Evolutionary conservation across 2,797 vertebrate species (phyloP).

Genomic region (Carapus acus): DNA sequence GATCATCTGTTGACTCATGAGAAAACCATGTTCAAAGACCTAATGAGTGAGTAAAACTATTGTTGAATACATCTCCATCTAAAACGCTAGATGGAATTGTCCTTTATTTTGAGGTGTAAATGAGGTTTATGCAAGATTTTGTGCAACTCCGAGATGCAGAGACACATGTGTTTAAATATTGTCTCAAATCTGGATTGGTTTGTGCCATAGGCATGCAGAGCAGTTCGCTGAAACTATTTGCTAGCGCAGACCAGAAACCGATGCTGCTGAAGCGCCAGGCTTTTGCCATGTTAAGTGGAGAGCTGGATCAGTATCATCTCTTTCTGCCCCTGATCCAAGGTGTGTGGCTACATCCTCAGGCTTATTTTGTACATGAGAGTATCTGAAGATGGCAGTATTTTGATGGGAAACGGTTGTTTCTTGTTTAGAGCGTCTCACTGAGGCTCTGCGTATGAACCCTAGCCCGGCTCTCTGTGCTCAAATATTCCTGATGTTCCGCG

Average conservation of each 20-base stretch:
- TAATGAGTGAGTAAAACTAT: conserved; percentile 87
- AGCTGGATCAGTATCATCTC: conserved; percentile 92
- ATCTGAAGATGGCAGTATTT: not conserved
- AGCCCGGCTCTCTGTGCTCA: conserved; percentile 82
- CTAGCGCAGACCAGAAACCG: conserved; percentile 87
- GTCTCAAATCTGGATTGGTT: not conserved
- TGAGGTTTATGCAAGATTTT: too few species aligned
- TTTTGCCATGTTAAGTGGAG: conserved; percentile 93
- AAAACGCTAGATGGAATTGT: too few species aligned
- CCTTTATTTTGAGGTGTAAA: too few species aligned
- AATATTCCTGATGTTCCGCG: conserved; percentile 97
- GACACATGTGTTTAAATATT: too few species aligned
- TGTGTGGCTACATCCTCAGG: conserved; percentile 3
- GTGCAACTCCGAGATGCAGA: too few species aligned
- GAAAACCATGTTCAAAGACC: conserved; percentile 98
- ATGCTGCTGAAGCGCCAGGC: conserved; percentile 95
- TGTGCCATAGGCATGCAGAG: conserved; percentile 84
- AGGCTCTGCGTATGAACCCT: conserved; percentile 86
- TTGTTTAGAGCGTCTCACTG: conserved; percentile 86
- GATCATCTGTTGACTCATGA: conserved; percentile 97
- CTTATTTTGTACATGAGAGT: not conserved
- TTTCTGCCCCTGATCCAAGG: conserved; percentile 98
- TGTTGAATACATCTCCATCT: not conserved
- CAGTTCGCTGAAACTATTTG: conserved; percentile 88
- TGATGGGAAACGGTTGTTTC: not conserved